Evolutionary conservation across 2,888 invertebrate species (phyloP).

Genomic region (Cantharis rustica): DNA sequence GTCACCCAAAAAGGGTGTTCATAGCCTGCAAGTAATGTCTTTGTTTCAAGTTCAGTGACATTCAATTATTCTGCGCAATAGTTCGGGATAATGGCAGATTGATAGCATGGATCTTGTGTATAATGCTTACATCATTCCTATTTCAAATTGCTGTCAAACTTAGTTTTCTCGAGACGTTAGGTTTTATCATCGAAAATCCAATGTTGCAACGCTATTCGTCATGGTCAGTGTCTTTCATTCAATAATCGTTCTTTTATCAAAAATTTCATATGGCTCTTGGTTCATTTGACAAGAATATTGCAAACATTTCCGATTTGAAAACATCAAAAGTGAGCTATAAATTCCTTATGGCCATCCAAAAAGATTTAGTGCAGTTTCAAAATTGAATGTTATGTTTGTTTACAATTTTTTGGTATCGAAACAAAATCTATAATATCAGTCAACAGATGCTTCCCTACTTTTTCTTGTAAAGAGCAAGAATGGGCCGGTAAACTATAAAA

Average conservation of each 20-base stretch:
- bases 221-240: constrained; percentile 12
- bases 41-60: constrained; percentile 57
- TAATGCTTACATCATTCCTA: constrained; percentile 17
- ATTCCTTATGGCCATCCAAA: background rate
- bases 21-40: constrained; percentile 54
- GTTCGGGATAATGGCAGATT: constrained; percentile 54
- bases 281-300: constrained; percentile 23
- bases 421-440: background rate
- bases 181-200: constrained; percentile 3
- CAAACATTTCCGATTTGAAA: constrained; percentile 17
- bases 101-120: constrained; percentile 40
- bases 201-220: constrained; percentile 11
- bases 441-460: constrained; percentile 12
- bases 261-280: constrained; percentile 9
- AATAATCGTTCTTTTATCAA: background rate
- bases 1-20: constrained; percentile 47
- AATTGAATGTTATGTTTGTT: background rate
- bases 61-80: constrained; percentile 58
- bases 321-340: background rate
- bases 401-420: background rate
- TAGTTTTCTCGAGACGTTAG: constrained; percentile 8
- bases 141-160: constrained; percentile 21
- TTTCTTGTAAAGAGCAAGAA: constrained; percentile 15
- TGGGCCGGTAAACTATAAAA: constrained; percentile 7
- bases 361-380: background rate